A percentile compares a stretch with the other conserved stretches of the same genome.
Conservation (phyloP, 2,888 invertebrate genomes). For the Germaria angustata region DNA sequence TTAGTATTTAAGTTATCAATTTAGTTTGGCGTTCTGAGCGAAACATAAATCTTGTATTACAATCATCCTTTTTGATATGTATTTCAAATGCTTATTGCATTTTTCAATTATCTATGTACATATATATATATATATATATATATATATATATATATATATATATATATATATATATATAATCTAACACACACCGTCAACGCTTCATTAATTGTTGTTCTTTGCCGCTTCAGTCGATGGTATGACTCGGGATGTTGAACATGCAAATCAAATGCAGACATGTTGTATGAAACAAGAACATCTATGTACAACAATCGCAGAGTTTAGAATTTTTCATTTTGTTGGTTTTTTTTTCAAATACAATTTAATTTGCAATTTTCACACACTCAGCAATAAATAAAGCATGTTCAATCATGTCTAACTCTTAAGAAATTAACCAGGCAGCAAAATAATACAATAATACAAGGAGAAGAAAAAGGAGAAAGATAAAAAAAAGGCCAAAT, state of each 20-base stretch:
- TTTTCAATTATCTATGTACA: too few species aligned
- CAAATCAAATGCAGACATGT: conserved; percentile 32
- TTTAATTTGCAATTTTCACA: conserved; percentile 58
- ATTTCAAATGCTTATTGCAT: too few species aligned
- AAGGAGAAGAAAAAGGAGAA: too few species aligned
- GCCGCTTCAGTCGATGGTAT: neutral
- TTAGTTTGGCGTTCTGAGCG: too few species aligned
- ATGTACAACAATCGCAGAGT: conserved; percentile 24
- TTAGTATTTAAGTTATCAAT: too few species aligned
- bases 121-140: too few species aligned
- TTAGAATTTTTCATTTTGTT: conserved; percentile 5
- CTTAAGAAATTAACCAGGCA: neutral
- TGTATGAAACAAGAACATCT: neutral
- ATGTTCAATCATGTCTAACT: conserved; percentile 39
- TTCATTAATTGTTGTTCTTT: conserved; percentile 27
- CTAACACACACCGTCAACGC: conserved; percentile 1
- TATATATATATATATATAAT: too few species aligned
- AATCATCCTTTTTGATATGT: too few species aligned
- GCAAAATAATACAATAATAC: neutral
- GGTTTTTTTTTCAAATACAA: conserved; percentile 36
- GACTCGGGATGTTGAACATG: neutral
- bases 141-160: too few species aligned
- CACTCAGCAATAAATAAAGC: conserved; percentile 36
- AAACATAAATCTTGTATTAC: too few species aligned
- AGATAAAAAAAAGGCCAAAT: neutral